Evolutionary conservation across 2,888 invertebrate species (phyloP).

Genomic region (Strigamia crassipes): DNA sequence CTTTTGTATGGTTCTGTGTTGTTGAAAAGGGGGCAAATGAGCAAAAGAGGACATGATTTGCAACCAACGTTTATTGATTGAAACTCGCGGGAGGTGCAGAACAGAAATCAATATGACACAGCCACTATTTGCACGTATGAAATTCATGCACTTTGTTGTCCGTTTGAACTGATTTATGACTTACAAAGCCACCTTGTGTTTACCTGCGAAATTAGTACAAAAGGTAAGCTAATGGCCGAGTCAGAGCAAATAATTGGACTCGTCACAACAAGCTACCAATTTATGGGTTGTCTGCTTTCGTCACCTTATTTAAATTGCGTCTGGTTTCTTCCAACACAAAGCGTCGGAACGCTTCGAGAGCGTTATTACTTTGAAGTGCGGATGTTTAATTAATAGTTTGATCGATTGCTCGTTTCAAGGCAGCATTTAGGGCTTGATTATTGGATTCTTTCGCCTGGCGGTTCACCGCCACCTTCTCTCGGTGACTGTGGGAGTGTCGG

Average conservation of each 20-base stretch:
- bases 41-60: slow-evolving; percentile 36
- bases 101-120: slow-evolving; percentile 38
- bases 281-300: background rate
- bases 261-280: slow-evolving; percentile 7
- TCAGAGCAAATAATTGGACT: slow-evolving; percentile 17
- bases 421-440: background rate
- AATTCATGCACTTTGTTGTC: slow-evolving; percentile 24
- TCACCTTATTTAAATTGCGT: background rate
- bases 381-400: slow-evolving; percentile 11
- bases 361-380: background rate
- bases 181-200: slow-evolving; percentile 22
- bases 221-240: slow-evolving; percentile 4
- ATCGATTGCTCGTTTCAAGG: background rate
- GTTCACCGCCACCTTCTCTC: slow-evolving; percentile 29
- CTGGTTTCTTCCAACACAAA: background rate
- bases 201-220: background rate
- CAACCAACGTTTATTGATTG: slow-evolving; percentile 40
- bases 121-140: slow-evolving; percentile 24
- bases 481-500: slow-evolving; percentile 28
- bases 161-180: slow-evolving; percentile 13
- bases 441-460: slow-evolving; percentile 1
- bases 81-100: slow-evolving; percentile 2
- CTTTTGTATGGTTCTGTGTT: background rate
- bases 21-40: slow-evolving; percentile 14
- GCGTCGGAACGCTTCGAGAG: background rate